Evolutionary conservation across 2,888 invertebrate species (phyloP).

Genomic region (Drosophila hamatofila): DNA sequence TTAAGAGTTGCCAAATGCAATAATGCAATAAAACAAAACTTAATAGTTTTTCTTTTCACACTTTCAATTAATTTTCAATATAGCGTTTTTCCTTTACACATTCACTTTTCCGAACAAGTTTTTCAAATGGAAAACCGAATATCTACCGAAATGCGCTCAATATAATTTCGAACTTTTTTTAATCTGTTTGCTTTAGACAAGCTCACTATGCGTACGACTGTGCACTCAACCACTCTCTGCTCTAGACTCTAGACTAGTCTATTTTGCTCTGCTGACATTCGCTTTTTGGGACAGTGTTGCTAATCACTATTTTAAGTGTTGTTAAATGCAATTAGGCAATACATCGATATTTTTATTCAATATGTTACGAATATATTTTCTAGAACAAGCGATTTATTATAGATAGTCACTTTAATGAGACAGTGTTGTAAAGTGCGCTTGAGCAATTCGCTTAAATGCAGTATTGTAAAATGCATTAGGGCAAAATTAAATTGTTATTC

Average conservation of each 20-base stretch:
- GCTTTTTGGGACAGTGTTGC: neutral
- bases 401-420: neutral
- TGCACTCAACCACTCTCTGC: neutral
- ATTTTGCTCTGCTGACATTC: neutral
- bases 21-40: too few relatives aligned
- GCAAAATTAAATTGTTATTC: neutral
- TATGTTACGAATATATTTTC: too few relatives aligned
- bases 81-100: neutral
- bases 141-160: too few relatives aligned
- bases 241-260: neutral
- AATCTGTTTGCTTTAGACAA: neutral
- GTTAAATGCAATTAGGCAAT: too few relatives aligned
- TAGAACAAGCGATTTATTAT: neutral
- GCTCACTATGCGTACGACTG: neutral
- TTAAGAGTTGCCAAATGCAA: too few relatives aligned
- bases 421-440: neutral
- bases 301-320: too few relatives aligned
- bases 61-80: neutral
- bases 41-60: neutral
- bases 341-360: too few relatives aligned
- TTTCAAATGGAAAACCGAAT: neutral
- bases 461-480: neutral
- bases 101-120: neutral
- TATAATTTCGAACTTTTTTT: neutral
- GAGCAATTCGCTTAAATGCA: neutral